Base-by-base conservation (phyloP, 2,888 invertebrate species). In the Synanthedon myopaeformis region DNA sequence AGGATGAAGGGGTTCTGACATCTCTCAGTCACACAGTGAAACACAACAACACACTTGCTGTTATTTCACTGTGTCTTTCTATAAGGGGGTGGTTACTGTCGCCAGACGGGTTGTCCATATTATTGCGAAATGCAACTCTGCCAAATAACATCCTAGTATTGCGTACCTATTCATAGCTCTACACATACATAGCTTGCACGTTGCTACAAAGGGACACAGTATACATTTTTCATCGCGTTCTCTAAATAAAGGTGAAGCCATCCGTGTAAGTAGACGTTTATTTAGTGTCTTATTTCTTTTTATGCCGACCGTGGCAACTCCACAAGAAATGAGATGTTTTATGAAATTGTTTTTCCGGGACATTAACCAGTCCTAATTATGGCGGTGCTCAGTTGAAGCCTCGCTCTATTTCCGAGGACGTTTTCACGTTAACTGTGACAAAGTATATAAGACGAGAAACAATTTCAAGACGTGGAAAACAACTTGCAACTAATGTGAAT, bases 271-370 rank as follows among this genome's bases (percentile, higher is more conserved):
- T 72, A 78, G 78, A 77, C 77, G 71, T 81, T 80, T 80, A 82
- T 81, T 81, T 76, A 79, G 78, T 79, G 75, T 76, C 79, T 79
- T 82, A 76, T 83, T 80, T 79, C 76, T 80, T 82, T 83, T 81
- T 79, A 79, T 78, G 76, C 70, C 71, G 66, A 58, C 67, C 67
- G 13, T 57, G 64, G 68, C 64, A 55, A 57, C 65, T 64, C 66
- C 64, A 64, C 59, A 68, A 74, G 76, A 72, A 76, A 80, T 70
- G 74, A 77, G 79, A 83, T 81, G 77, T 85, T 84, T 83, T 85
- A 85, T 83, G 79, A 85, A 86, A 85, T 86, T 86, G 83, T 84
- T 84, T 87, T 87, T 86, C 82, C 79, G 75, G 70, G 65, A 85
- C 84, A 83, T 86, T 86, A 83, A 74, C 78, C 79, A 61, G 72